Evolutionary conservation across 2,888 invertebrate genomes (phyloP), one percentile per base, ranked within the genome.

Genomic region (Ornithoptera priamus): DNA sequence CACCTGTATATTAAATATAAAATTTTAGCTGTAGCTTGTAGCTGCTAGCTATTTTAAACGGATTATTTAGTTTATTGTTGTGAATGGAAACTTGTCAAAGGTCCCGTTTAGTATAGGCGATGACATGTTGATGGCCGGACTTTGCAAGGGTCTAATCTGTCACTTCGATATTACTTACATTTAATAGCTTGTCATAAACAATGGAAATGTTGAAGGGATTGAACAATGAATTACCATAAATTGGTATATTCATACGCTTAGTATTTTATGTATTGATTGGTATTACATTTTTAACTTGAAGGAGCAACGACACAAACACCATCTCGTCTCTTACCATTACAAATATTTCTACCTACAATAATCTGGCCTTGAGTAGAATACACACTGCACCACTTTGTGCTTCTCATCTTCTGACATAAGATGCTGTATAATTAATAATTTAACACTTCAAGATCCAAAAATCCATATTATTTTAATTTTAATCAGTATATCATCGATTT

Each of bases 101-200:
- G 59, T 58, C 63, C 58, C 42, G 64, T 62, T 65, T 75, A 73
- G 72, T 68, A 69, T 74, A 75, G 75, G 75, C 74, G 46, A 74
- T 75, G 73, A 72, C 74, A 72, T 73, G 72, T 75, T 77, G 73
- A 76, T 75, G 75, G 75, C 62, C 72, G 72, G 70, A 75, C 77
- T 75, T 76, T 74, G 73, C 73, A 68, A 78, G 77, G 77, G 78
- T 76, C 79, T 80, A 82, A 84, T 84, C 83, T 84, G 80, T 85
- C 81, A 86, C 77, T 78, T 76, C 76, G n/a, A 18, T 53, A n/a
- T 53, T 80, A 79, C 76, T 74, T 77, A 74, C 75, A 78, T 80
- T 81, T 81, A 82, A 85, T 85, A 80, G 82, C 79, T 78, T 77
- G 80, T 80, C 82, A 77, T 69, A 75, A 77, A 75, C 81, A 81